A percentile compares a stretch with the other conserved stretches of the same genome.
These are phyloP conservation scores for Ooceraea biroi DNA, from an alignment of 1,140 invertebrate species.

Conservation along the genomic window DNA sequence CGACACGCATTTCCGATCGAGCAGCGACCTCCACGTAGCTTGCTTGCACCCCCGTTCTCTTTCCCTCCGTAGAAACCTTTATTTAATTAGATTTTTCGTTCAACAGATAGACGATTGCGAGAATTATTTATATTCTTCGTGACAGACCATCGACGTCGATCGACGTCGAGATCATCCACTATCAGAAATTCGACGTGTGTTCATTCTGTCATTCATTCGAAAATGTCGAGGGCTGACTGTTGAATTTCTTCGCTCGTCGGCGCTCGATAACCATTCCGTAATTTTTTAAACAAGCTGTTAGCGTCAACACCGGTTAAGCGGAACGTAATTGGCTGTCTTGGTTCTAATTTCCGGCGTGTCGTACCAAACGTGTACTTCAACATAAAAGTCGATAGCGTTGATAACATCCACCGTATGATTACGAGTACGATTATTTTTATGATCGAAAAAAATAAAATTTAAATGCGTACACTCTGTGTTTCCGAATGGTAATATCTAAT, in stretches of 20 bases:
- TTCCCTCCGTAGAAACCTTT: neutral
- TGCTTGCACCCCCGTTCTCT: neutral
- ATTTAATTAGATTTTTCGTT: neutral
- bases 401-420: neutral
- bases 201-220: neutral
- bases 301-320: conserved; percentile 14
- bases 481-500: neutral
- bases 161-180: neutral
- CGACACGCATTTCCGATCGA: conserved; percentile 15
- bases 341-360: conserved; percentile 34
- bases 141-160: conserved; percentile 14
- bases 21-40: neutral
- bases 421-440: neutral
- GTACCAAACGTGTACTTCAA: neutral
- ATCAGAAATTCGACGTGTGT: neutral
- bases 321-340: conserved; percentile 35
- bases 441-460: neutral
- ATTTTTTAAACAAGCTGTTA: conserved; percentile 35
- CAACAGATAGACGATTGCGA: neutral
- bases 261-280: neutral
- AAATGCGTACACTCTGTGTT: neutral
- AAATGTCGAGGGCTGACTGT: conserved; percentile 15
- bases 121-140: conserved; percentile 26
- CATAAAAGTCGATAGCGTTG: neutral
- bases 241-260: neutral